Conservation (phyloP, 2,888 invertebrate species). For the Yponomeuta cagnagella region DNA sequence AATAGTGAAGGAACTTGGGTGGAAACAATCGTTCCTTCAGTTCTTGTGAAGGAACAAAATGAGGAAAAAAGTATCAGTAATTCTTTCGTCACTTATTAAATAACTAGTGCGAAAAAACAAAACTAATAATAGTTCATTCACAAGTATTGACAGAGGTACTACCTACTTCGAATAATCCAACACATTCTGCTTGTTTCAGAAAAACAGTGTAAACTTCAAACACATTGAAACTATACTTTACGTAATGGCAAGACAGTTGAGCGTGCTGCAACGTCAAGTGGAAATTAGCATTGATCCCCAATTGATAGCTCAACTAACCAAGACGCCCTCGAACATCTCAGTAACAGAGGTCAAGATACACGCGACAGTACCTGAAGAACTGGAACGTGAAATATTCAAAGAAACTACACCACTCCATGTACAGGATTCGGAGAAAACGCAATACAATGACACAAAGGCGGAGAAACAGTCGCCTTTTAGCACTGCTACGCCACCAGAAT, state of each 20-base stretch:
- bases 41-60: too few species aligned
- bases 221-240: constrained; percentile 51
- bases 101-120: too few species aligned
- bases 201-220: constrained; percentile 54
- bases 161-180: neutral
- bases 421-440: neutral
- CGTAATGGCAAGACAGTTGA: constrained; percentile 53
- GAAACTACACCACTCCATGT: neutral
- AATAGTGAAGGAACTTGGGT: too few species aligned
- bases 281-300: constrained; percentile 31
- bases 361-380: constrained; percentile 25
- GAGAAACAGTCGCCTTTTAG: neutral
- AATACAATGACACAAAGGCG: neutral
- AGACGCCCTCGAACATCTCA: constrained; percentile 32
- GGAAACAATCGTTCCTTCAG: too few species aligned
- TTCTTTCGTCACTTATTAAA: too few species aligned
- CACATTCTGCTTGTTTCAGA: constrained; percentile 27
- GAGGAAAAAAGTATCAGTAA: too few species aligned
- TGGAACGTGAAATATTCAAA: neutral
- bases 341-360: constrained; percentile 54
- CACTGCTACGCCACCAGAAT: neutral
- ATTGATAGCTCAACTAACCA: constrained; percentile 12
- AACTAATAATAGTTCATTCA: too few species aligned
- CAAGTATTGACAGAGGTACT: too few species aligned
- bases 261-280: constrained; percentile 51